Percentiles rank a stretch among this genome's conserved stretches.
Conservation (phyloP, 2,888 invertebrate species). For the Oscheius myriophilus region DNA sequence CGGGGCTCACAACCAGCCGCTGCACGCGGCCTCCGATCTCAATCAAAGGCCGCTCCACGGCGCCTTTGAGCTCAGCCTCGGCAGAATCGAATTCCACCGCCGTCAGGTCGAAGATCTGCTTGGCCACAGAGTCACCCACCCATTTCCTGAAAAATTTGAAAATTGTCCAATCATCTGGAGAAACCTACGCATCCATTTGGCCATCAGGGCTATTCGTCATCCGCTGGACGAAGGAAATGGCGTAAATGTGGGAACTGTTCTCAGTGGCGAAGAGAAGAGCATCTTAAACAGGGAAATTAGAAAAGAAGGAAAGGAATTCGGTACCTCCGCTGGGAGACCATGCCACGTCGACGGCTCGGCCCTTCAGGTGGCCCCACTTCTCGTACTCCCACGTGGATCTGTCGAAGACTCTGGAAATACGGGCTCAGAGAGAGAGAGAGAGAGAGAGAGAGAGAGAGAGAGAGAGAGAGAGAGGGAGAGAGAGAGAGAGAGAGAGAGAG, state of each 20-base stretch:
- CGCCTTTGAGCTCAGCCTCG: conserved; percentile 8
- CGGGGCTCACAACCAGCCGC: conserved; percentile 19
- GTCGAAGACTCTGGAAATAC: conserved; percentile 18
- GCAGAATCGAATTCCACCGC: conserved; percentile 28
- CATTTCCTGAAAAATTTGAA: too few species aligned
- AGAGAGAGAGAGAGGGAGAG: too few species aligned
- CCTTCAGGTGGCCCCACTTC: conserved; percentile 9
- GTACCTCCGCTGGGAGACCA: conserved; percentile 23
- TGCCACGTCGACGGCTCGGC: conserved; percentile 20
- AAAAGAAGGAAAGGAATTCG: not conserved
- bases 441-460: too few species aligned
- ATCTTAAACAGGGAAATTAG: conserved; percentile 1
- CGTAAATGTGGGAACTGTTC: conserved; percentile 2
- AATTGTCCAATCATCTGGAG: not conserved
- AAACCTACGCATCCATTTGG: conserved; percentile 10
- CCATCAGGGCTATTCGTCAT: not conserved
- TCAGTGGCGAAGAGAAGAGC: conserved; percentile 19
- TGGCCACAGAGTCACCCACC: not conserved
- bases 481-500: too few species aligned
- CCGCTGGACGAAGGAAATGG: not conserved
- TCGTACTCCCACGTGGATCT: conserved; percentile 21
- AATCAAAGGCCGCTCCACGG: conserved; percentile 14
- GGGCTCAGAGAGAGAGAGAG: not conserved
- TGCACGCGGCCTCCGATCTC: conserved; percentile 22
- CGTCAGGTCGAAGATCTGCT: conserved; percentile 21